A percentile compares a stretch with the other conserved stretches of the same genome.
phyloP scores from a whole-genome alignment of 2,113 vertebrate genomes.

The Pelusios castaneus region DNA sequence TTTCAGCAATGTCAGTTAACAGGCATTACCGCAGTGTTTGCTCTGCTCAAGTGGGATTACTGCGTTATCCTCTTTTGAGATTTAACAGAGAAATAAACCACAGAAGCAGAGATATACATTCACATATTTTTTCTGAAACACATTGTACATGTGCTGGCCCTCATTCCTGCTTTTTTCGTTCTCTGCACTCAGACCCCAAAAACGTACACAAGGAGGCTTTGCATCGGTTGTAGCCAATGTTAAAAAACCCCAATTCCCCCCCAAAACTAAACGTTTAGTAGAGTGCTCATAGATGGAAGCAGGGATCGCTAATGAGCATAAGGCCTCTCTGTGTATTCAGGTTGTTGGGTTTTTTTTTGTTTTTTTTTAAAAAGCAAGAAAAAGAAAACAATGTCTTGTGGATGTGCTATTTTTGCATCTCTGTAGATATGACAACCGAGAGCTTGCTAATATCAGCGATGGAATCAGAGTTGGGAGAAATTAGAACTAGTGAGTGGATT shows the following conservation, averaged over 20 bases:
- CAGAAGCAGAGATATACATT: accelerated
- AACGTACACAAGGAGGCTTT: not conserved
- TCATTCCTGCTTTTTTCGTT: not conserved
- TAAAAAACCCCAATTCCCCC: no score
- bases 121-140: not conserved
- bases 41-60: not conserved
- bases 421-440: not conserved
- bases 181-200: not conserved
- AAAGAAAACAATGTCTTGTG: not conserved
- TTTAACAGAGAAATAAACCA: not conserved
- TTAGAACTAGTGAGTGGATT: not conserved
- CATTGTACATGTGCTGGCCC: not conserved
- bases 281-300: not conserved
- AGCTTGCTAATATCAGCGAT: not conserved
- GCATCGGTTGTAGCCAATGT: not conserved
- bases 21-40: not conserved
- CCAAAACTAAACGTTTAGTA: no score
- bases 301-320: not conserved
- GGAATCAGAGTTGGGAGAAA: not conserved
- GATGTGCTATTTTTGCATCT: not conserved
- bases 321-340: not conserved
- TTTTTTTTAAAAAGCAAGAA: no score
- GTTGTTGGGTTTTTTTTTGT: not conserved
- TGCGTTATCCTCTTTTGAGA: not conserved
- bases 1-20: not conserved